A percentile compares a stretch with the other conserved stretches of the same genome.
These are phyloP conservation scores for Tamias sibiricus DNA, from an alignment of 2,113 vertebrate species.

Conservation along the genomic window DNA sequence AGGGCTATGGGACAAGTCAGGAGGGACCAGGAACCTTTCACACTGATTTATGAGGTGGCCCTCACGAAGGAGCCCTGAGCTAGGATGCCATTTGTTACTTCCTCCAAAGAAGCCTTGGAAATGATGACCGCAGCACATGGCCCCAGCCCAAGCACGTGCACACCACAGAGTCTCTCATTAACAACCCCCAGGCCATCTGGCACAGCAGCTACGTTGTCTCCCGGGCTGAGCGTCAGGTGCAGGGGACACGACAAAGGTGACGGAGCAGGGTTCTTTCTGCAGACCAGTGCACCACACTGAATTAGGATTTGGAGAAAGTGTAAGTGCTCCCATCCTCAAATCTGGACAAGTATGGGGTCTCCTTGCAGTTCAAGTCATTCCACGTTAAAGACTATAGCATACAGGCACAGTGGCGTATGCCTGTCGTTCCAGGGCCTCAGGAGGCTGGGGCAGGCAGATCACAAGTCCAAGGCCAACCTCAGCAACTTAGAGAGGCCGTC, in stretches of 20 bases:
- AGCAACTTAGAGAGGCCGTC: not conserved
- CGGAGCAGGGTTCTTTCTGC: not conserved
- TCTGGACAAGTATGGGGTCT: not conserved
- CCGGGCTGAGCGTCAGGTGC: not conserved
- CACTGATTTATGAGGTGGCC: slow-evolving; percentile 56
- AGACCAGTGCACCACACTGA: not conserved
- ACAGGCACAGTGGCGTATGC: not conserved
- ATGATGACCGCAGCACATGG: slow-evolving; percentile 64
- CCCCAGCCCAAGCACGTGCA: not conserved
- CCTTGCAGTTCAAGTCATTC: not conserved
- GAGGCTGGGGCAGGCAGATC: not conserved
- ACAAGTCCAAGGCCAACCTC: not conserved
- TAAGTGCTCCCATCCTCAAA: not conserved
- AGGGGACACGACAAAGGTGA: not conserved
- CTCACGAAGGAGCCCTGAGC: not conserved
- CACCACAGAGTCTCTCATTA: not conserved
- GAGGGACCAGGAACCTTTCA: not conserved
- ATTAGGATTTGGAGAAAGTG: not conserved
- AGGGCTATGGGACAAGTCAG: not conserved
- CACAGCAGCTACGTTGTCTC: not conserved
- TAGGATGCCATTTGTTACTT: slow-evolving; percentile 37
- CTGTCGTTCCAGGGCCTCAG: not conserved
- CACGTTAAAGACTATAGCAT: not conserved
- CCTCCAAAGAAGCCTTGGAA: slow-evolving; percentile 50
- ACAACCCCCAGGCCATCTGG: slow-evolving; percentile 69